Percentiles rank a stretch among this genome's conserved stretches.
Conservation (phyloP, 2,797 vertebrate species). For the Poecilia wingei region DNA sequence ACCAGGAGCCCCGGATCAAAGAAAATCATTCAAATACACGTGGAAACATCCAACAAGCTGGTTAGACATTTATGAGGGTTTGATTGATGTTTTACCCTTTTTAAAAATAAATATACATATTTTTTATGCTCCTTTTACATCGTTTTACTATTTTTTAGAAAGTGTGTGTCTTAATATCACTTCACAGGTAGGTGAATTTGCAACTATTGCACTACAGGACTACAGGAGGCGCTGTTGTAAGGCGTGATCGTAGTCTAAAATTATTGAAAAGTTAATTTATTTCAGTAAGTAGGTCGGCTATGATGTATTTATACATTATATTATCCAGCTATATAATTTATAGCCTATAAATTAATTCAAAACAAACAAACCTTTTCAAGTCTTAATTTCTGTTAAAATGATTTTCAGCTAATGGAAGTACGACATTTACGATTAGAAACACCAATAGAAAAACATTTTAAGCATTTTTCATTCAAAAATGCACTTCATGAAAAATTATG, state of each 20-base stretch:
- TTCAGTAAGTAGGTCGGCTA: not conserved
- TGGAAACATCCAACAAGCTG: not conserved
- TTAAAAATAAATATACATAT: not conserved
- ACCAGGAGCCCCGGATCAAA: not conserved
- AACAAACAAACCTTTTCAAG: not conserved
- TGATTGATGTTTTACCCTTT: not conserved
- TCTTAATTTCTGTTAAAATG: not conserved
- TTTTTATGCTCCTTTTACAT: not conserved
- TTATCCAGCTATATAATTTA: too few relatives aligned
- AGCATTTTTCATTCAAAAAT: not conserved
- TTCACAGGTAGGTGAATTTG: not conserved
- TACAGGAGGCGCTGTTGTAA: not conserved
- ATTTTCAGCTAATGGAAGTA: not conserved
- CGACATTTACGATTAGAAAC: not conserved
- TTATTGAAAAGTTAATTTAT: not conserved
- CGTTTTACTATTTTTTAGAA: not conserved
- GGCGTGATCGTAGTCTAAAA: not conserved
- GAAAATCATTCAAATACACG: not conserved
- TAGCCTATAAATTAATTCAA: not conserved
- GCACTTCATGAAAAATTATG: not conserved
- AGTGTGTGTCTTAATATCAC: not conserved
- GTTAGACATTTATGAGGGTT: not conserved
- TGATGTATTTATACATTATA: too few relatives aligned
- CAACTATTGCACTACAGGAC: not conserved
- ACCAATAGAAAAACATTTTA: not conserved